A percentile compares a stretch with the other conserved stretches of the same genome.
These are phyloP conservation scores for Neopipo cinnamomea DNA, from an alignment of 2,113 vertebrate genomes.

Conservation along the genomic window DNA sequence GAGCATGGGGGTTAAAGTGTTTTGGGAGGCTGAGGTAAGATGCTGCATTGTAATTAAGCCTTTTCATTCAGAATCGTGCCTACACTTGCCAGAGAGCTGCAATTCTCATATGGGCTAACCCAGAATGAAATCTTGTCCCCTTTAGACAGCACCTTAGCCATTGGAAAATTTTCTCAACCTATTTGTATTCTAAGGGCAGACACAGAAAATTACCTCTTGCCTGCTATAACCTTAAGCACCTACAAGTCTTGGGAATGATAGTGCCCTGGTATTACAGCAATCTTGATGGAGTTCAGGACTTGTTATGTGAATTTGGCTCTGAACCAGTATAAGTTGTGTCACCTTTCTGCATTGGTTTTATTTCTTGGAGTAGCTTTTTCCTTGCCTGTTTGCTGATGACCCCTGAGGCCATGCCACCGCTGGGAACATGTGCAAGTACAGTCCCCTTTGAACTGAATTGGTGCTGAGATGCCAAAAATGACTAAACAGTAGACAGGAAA, in stretches of 20 bases:
- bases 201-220: neutral
- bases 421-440: neutral
- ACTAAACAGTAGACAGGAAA: neutral
- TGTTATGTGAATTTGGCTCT: neutral
- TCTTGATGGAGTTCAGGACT: neutral
- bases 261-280: neutral
- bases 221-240: neutral
- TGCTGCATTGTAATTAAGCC: neutral
- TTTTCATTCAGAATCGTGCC: neutral
- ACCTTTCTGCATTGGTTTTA: neutral
- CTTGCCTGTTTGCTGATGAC: neutral
- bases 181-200: neutral
- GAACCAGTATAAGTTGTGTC: neutral
- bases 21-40: neutral
- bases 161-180: neutral
- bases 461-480: neutral
- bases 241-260: neutral
- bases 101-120: neutral
- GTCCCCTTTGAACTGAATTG: neutral
- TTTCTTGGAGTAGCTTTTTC: neutral
- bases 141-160: neutral
- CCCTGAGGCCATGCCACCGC: neutral
- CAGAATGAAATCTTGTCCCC: neutral
- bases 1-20: neutral
- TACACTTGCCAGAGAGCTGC: neutral